Percentiles rank a stretch among this genome's conserved stretches.
phyloP scores from a whole-genome alignment of 2,113 vertebrate genomes.

The Corythornis cristatus region DNA sequence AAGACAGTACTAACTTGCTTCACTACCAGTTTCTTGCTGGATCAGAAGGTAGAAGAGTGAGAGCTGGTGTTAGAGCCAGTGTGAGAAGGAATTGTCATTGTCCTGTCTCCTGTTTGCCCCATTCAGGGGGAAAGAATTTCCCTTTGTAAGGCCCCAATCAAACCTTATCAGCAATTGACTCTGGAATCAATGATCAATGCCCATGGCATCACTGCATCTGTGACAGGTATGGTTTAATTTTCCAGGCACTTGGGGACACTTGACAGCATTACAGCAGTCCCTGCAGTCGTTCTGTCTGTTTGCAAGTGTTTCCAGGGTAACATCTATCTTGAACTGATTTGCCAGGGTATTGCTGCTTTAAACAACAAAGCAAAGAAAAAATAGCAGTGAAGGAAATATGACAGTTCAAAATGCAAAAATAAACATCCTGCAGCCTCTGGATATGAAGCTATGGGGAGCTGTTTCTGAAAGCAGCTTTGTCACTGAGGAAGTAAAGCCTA shows the following conservation, averaged over 20 bases:
- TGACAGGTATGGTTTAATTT: background rate
- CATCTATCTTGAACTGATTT: slow-evolving; percentile 32
- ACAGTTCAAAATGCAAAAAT: slow-evolving; percentile 59
- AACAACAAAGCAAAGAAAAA: slow-evolving; percentile 37
- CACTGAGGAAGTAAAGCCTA: slow-evolving; percentile 44
- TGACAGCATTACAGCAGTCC: background rate
- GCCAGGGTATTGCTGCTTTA: slow-evolving; percentile 45
- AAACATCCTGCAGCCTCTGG: slow-evolving; percentile 22
- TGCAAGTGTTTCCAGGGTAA: slow-evolving; percentile 42
- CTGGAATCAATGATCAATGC: background rate
- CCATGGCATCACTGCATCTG: background rate
- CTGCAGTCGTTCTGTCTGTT: background rate
- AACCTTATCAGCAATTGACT: background rate
- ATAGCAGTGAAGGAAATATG: slow-evolving; percentile 53
- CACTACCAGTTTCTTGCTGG: background rate
- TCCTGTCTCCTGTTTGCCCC: background rate
- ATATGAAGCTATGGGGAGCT: background rate
- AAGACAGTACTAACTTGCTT: background rate
- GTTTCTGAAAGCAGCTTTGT: slow-evolving; percentile 41
- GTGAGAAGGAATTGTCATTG: background rate
- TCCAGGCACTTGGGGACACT: background rate
- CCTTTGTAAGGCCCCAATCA: background rate
- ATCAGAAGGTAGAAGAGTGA: background rate
- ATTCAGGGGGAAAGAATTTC: background rate
- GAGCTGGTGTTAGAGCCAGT: background rate